Evolutionary conservation across 2,797 vertebrate species (phyloP), one percentile per base, ranked within the genome.

Genomic region (Lepilemur septentrionalis): DNA sequence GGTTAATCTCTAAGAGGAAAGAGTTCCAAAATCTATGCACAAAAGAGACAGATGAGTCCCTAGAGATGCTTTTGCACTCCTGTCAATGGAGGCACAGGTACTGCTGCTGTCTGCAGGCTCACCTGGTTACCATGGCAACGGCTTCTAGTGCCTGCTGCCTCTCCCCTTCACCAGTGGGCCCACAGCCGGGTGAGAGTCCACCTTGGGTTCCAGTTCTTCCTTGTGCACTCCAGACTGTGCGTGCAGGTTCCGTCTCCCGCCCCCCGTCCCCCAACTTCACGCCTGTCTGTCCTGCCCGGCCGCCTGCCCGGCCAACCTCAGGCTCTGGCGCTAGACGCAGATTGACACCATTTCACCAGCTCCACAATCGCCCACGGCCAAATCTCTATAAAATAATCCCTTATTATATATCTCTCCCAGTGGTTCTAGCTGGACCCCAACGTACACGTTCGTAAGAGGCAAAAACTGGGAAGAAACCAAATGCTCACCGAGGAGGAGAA

Each of bases 401-500:
- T 2, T 0, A 20, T 15, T 15, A 7, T 11, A 11, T 3, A 14
- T 1, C 43, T 20, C 65, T 35, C 30, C 7, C 20, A 7, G 20
- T 15, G 32, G 8, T 43, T 57, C 81, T 6, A 9, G 6, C 28
- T 18, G 20, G 28, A 25, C 25, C 86, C 52, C 11, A 22, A 8
- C 17, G 2, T 13, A 25, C 2, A 2, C 0, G 7, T 30, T 12
- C 6, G 5, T 12, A 17, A 28, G n/a, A 69, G 18, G 25, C 7
- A 15, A 41, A 55, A 15, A 9, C 41, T 8, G 6, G 52, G 18
- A 50, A 46, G 17, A 63, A 41, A 46, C 25, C 25, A 30, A 18
- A 46, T 9, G 38, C 20, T 20, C 55, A 48, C 9, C 2, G 0
- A 1, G 4, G 0, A 2, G 50, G 2, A 23, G 41, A 38, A 22